These are phyloP conservation scores for Nysson spinosus DNA, from an alignment of 2,888 invertebrate genomes.

Conservation along the genomic window DNA sequence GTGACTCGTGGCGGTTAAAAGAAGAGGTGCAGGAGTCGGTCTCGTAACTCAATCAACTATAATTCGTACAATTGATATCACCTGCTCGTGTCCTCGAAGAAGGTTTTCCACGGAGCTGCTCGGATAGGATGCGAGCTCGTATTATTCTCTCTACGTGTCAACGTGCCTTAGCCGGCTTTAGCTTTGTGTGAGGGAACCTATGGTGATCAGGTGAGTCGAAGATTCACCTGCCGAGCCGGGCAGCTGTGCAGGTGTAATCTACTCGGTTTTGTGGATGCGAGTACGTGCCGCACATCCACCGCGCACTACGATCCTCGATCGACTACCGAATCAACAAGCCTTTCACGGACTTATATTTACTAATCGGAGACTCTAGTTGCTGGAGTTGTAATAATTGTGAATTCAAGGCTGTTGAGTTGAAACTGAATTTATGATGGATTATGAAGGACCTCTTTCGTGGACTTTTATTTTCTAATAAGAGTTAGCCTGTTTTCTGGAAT, in stretches of 20 bases:
- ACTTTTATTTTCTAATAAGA: too few relatives aligned
- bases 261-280: conserved; percentile 69
- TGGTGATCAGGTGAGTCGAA: conserved; percentile 71
- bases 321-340: too few relatives aligned
- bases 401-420: too few relatives aligned
- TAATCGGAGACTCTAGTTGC: too few relatives aligned
- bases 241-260: conserved; percentile 77
- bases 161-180: conserved; percentile 44
- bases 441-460: too few relatives aligned
- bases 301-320: not conserved
- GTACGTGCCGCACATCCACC: not conserved
- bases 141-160: conserved; percentile 58
- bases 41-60: conserved; percentile 62
- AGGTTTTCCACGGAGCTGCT: conserved; percentile 60
- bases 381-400: too few relatives aligned
- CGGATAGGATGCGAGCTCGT: conserved; percentile 18
- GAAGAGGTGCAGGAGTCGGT: too few relatives aligned
- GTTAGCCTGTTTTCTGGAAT: too few relatives aligned
- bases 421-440: too few relatives aligned
- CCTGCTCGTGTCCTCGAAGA: conserved; percentile 70
- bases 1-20: conserved; percentile 2
- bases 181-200: conserved; percentile 58
- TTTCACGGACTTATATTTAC: too few relatives aligned
- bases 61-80: conserved; percentile 75
- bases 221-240: conserved; percentile 73